Base-by-base conservation (phyloP, 1,140 invertebrate genomes). In the Nomia melanderi region DNA sequence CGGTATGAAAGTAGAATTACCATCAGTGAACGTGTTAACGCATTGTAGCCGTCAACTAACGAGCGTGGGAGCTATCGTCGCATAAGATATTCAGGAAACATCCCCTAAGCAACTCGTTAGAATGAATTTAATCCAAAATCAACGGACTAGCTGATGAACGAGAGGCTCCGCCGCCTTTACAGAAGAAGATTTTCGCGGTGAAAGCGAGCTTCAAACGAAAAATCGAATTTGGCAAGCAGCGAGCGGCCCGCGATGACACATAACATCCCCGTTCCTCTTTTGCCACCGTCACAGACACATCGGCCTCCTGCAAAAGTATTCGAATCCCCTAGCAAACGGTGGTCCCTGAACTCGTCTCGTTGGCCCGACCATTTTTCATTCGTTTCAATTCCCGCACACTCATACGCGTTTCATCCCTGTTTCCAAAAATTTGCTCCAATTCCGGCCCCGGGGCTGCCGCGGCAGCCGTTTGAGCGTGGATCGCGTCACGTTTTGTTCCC, bases 331-430 rank as follows among this genome's bases (percentile, higher is more conserved):
- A 20, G 29, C 17, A 50, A 72, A 50, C 57, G 70, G n/a, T 72
- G 41, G 23, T 20, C 17, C 9, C 17, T 1, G 31, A 72, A 47
- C 29, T 47, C 29, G 57, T 72, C 60, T 50, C 57, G 39, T 14
- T 39, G 59, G 4, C 33, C n/a, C 33, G n/a, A 62, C 44, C 69
- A 41, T 47, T 62, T 36, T 60, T 54, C 36, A 62, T 39, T 2
- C n/a, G n/a, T 33, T 12, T 53, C 17, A 7, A n/a, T 50, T 50
- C 59, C 70, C 27, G 17, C 27, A 36, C n/a, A 47, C 33, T 62
- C 56, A 47, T 72, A 23, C 31, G 57, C 57, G 60, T 63, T 72
- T 72, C 41, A 72, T 72, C 59, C 60, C 12, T 44, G 17, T 63
- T 33, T 8, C 57, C 27, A 36, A 62, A 72, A 62, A 50, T 63